A percentile compares a stretch with the other conserved stretches of the same genome.
Evolutionary conservation across 1,140 invertebrate species (phyloP).

Genomic region (Drosophila repleta): DNA sequence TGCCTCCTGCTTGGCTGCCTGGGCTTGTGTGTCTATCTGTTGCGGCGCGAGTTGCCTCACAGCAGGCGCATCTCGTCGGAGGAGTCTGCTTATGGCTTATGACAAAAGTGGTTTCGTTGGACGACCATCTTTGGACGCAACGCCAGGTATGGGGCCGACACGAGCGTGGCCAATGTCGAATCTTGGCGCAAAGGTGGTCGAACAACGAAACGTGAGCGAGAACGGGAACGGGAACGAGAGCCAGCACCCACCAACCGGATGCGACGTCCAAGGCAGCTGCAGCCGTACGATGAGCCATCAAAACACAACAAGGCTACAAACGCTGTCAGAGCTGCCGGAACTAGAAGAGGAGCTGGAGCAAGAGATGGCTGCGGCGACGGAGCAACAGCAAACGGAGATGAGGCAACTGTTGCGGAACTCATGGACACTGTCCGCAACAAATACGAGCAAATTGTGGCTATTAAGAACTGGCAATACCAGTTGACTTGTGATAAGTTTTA

Average conservation of each 20-base stretch:
- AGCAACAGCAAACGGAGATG: constrained; percentile 46
- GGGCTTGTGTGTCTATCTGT: constrained; percentile 74
- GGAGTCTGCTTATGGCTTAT: constrained; percentile 67
- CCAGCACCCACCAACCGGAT: constrained; percentile 32
- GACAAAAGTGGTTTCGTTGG: constrained; percentile 83
- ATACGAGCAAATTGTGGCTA: constrained; percentile 71
- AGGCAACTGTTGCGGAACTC: constrained; percentile 65
- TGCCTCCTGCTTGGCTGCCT: constrained; percentile 72
- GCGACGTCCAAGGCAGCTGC: constrained; percentile 61
- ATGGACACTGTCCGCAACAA: constrained; percentile 68
- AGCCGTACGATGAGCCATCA: constrained; percentile 68
- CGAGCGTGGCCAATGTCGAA: constrained; percentile 71
- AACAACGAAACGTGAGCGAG: constrained; percentile 58
- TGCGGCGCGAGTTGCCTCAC: constrained; percentile 58
- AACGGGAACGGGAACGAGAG: constrained; percentile 21
- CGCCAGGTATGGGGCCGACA: constrained; percentile 42
- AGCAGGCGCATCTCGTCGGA: constrained; percentile 36
- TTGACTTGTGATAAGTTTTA: constrained; percentile 82
- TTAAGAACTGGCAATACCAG: constrained; percentile 83
- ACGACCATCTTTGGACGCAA: constrained; percentile 70
- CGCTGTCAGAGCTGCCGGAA: constrained; percentile 40
- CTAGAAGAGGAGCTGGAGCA: constrained; percentile 23
- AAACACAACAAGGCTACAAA: constrained; percentile 50
- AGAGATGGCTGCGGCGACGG: constrained; percentile 33
- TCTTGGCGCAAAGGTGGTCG: constrained; percentile 81